These are phyloP conservation scores for Bombus sibiricus DNA, from an alignment of 1,140 invertebrate species.

Conservation along the genomic window DNA sequence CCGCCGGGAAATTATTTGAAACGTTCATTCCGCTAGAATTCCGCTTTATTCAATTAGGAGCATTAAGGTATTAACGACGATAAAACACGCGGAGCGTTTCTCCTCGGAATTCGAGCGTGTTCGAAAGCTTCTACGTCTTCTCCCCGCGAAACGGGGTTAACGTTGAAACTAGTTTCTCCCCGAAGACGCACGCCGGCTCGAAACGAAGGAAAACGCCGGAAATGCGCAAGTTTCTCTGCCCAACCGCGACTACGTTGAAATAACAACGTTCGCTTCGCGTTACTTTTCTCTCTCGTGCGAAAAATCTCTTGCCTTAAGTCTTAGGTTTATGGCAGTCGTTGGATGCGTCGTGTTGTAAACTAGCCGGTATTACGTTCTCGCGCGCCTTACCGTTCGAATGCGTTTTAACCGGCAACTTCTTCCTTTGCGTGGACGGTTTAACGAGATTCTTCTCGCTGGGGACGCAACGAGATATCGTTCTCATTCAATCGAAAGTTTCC, in stretches of 20 bases:
- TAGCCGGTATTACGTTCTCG: constrained; percentile 48
- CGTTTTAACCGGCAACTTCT: constrained; percentile 35
- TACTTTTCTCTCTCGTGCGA: constrained; percentile 29
- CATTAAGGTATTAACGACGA: neutral
- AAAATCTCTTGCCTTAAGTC: constrained; percentile 53
- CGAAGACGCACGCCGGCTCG: neutral
- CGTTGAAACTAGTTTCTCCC: neutral
- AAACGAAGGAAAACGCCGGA: neutral
- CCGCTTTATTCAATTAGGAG: neutral
- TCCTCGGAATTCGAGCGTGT: too few relatives aligned
- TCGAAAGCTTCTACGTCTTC: too few relatives aligned
- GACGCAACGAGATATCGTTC: neutral
- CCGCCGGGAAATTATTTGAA: neutral
- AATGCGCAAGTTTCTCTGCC: neutral
- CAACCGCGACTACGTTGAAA: constrained; percentile 27
- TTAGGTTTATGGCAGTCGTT: constrained; percentile 60
- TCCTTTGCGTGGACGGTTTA: constrained; percentile 17
- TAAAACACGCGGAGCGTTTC: neutral
- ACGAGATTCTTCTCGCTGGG: constrained; percentile 47
- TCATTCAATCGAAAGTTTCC: constrained; percentile 41
- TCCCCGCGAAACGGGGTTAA: neutral
- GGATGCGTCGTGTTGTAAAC: constrained; percentile 50
- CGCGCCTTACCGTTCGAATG: constrained; percentile 19
- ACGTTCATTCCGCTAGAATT: neutral
- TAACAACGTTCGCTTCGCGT: constrained; percentile 28